Evolutionary conservation across 1,140 invertebrate species (phyloP), one percentile per base, ranked within the genome.

Genomic region (Philaenus spumarius): DNA sequence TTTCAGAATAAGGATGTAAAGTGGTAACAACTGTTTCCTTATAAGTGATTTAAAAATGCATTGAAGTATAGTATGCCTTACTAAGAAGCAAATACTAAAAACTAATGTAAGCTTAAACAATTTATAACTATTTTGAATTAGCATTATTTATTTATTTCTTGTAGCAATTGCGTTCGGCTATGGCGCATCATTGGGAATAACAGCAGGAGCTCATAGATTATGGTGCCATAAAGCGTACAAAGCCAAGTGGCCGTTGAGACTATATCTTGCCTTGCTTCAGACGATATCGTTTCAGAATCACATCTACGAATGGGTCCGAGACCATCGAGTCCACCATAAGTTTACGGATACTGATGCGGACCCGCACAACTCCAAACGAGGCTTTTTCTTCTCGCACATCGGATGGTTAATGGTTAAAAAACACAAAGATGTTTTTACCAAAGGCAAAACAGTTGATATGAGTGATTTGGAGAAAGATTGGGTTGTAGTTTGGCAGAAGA

Each of bases 351-450:
- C 91, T 0, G 84, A 95, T 69, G 92, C 91, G 0, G 93, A 95
- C 73, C 93, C 92, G 0, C 91, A 95, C 70, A 95, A 95, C 80
- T 53, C 62, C 7, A 53, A 55, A 34, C 46, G 61, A 9, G 84
- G 85, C 12, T 93, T 95, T 72, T 95, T 95, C 77, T 97, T 95
- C 71, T 84, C 91, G 0, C 93, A 97, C 68, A 86, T 95, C 63
- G 93, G 93, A 2, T 97, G 93, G 93, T 73, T 97, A 42, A 77
- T 96, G 73, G 73, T 90, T 0, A 76, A 82, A 43, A 94, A 95
- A 69, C 93, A 95, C 68, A 87, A 85, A 11, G 87, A 93, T 57
- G 89, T 95, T 1, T 82, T 82, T 39, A 77, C 73, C 1, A 93
- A 90, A 70, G 92, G 93, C 5, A 83, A 82, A 56, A 73, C 73